Evolutionary conservation across 2,113 vertebrate species (phyloP).

Genomic region (Leucoraja erinaceus): DNA sequence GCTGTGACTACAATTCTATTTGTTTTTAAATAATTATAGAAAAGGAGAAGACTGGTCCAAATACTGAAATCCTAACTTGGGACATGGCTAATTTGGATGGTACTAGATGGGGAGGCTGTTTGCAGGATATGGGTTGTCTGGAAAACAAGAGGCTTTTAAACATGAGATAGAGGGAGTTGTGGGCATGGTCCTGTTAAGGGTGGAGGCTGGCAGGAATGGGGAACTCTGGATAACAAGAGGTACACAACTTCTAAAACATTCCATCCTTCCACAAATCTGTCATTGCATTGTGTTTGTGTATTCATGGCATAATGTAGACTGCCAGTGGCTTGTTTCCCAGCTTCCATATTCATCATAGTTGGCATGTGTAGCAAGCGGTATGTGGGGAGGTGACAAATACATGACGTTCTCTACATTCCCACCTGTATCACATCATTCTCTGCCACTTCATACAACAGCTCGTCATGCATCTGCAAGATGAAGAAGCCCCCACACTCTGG

Average conservation of each 20-base stretch:
- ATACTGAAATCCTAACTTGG: too few species aligned
- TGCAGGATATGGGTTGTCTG: too few species aligned
- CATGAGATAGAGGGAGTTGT: too few species aligned
- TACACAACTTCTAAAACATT: not conserved
- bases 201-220: too few species aligned
- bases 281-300: not conserved
- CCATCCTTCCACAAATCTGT: not conserved
- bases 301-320: not conserved
- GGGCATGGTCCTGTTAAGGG: too few species aligned
- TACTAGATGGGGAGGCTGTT: too few species aligned
- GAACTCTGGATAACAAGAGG: too few species aligned
- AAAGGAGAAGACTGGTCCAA: too few species aligned
- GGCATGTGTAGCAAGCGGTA: not conserved
- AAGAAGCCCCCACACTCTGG: constrained; percentile 73
- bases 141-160: too few species aligned
- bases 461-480: constrained; percentile 88
- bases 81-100: too few species aligned
- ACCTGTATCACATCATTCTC: constrained; percentile 85
- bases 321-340: not conserved
- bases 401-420: not conserved
- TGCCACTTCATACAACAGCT: constrained; percentile 87
- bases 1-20: too few species aligned
- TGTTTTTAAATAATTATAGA: too few species aligned
- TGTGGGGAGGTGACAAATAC: not conserved
- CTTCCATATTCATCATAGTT: not conserved